phyloP scores from a whole-genome alignment of 2,113 vertebrate species.

The Oriolus oriolus region DNA sequence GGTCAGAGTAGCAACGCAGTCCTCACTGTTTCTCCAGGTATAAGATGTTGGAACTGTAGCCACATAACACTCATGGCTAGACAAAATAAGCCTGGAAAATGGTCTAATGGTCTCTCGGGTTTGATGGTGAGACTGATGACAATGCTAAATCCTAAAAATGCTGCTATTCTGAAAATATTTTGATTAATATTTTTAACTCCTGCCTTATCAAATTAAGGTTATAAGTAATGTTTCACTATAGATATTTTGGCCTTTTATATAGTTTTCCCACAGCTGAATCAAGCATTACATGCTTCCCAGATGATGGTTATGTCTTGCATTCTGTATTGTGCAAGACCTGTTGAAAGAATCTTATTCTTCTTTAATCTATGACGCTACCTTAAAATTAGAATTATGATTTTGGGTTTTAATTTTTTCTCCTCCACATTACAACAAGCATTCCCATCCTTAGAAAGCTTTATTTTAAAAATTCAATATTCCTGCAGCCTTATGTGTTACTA shows the following conservation, averaged over 20 bases:
- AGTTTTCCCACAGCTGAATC: neutral
- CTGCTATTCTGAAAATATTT: neutral
- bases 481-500: neutral
- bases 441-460: neutral
- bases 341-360: neutral
- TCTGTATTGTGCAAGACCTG: neutral
- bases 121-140: neutral
- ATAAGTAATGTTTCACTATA: neutral
- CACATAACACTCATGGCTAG: neutral
- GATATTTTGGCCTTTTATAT: neutral
- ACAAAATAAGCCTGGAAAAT: neutral
- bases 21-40: neutral
- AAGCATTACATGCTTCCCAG: neutral
- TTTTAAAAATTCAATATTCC: neutral
- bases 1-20: constrained; percentile 11
- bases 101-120: neutral
- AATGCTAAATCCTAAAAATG: neutral
- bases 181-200: neutral
- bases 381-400: neutral
- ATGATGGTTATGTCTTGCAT: neutral
- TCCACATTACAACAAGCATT: neutral
- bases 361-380: neutral
- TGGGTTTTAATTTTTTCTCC: neutral
- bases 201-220: neutral
- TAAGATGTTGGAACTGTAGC: neutral